These are phyloP conservation scores for Sclerodermus sp. DNA, from an alignment of 2,888 invertebrate species.

Conservation along the genomic window DNA sequence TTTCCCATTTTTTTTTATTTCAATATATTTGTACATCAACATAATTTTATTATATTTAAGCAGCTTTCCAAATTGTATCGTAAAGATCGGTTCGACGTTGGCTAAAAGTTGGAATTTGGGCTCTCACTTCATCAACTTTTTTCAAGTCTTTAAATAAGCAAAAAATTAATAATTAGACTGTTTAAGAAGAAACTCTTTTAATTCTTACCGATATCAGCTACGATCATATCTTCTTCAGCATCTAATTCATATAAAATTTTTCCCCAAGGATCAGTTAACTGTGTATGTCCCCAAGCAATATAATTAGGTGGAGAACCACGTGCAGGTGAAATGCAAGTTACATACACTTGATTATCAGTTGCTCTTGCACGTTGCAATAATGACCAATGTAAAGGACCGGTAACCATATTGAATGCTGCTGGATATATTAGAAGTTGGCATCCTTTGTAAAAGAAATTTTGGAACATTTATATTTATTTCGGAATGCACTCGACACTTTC, in stretches of 20 bases:
- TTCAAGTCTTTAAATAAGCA: slow-evolving; percentile 73
- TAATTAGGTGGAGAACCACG: slow-evolving; percentile 72
- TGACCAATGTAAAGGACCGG: slow-evolving; percentile 94
- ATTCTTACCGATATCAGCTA: slow-evolving; percentile 73
- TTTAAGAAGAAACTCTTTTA: background rate
- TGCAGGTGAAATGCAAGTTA: slow-evolving; percentile 83
- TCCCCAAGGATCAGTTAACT: slow-evolving; percentile 84
- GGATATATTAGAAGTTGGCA: slow-evolving; percentile 89
- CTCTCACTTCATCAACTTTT: slow-evolving; percentile 73
- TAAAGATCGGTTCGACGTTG: slow-evolving; percentile 66
- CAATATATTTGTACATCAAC: background rate
- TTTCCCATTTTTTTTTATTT: slow-evolving; percentile 14
- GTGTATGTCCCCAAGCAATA: slow-evolving; percentile 87
- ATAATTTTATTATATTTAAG: background rate
- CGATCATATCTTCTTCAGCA: slow-evolving; percentile 70
- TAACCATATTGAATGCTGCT: slow-evolving; percentile 95
- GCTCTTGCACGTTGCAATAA: slow-evolving; percentile 80
- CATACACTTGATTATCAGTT: slow-evolving; percentile 86
- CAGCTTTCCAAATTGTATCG: slow-evolving; percentile 44
- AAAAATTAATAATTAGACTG: background rate
- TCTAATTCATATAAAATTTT: slow-evolving; percentile 71
- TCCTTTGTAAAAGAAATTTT: slow-evolving; percentile 59
- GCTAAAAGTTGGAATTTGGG: slow-evolving; percentile 77
- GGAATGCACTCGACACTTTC: too few species aligned
- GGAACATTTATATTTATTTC: background rate